Percentiles rank a stretch among this genome's conserved stretches.
phyloP scores from a whole-genome alignment of 2,888 invertebrate species.

The Monochamus alternatus region DNA sequence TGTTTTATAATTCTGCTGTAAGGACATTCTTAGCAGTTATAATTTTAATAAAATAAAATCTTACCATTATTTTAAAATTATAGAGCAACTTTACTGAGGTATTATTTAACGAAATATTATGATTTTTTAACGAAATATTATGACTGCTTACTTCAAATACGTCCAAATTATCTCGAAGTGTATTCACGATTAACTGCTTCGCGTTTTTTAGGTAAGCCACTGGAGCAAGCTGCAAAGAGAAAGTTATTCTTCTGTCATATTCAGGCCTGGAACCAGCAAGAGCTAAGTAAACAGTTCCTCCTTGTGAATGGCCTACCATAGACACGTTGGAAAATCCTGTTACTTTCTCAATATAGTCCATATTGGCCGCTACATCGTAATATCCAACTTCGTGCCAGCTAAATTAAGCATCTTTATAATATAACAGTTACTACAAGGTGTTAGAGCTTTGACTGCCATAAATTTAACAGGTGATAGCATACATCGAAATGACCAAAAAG shows the following conservation, averaged over 20 bases:
- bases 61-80: too few relatives aligned
- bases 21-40: too few relatives aligned
- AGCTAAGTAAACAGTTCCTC: constrained; percentile 78
- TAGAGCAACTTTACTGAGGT: too few relatives aligned
- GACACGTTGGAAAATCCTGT: constrained; percentile 77
- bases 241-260: constrained; percentile 76
- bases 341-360: constrained; percentile 77
- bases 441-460: too few relatives aligned
- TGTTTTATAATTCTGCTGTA: too few relatives aligned
- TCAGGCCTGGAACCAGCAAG: constrained; percentile 76
- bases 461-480: too few relatives aligned
- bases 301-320: constrained; percentile 86
- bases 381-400: constrained; percentile 87
- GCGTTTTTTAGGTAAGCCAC: constrained; percentile 51
- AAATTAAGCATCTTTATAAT: constrained; percentile 3
- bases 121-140: background rate
- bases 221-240: constrained; percentile 79
- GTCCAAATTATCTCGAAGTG: background rate
- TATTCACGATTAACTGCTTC: background rate
- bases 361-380: constrained; percentile 83
- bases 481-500: too few relatives aligned
- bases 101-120: too few relatives aligned
- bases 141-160: constrained; percentile 8
- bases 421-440: too few relatives aligned
- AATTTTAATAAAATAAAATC: too few relatives aligned